These are phyloP conservation scores for Metallyticus violacea DNA, from an alignment of 2,888 invertebrate species.

Conservation along the genomic window DNA sequence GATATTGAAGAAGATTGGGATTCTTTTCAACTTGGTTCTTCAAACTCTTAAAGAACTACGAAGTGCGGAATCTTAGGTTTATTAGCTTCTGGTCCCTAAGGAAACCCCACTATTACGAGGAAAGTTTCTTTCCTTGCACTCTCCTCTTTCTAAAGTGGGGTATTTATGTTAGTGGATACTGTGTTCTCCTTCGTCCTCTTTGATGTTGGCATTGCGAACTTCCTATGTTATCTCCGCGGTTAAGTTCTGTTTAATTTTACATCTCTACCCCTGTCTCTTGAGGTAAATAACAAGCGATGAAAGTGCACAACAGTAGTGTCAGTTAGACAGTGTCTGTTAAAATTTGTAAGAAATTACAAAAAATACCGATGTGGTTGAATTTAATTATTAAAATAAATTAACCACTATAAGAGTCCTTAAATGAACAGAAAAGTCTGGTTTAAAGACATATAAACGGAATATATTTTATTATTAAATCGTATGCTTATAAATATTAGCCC, in stretches of 20 bases:
- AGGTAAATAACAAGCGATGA: too few relatives aligned
- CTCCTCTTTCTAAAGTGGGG: neutral
- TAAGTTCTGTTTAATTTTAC: neutral
- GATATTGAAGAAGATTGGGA: neutral
- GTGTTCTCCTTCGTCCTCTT: neutral
- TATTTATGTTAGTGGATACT: neutral
- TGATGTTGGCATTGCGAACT: neutral
- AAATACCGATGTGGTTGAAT: too few relatives aligned
- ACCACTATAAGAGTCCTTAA: too few relatives aligned
- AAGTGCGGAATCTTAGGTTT: neutral
- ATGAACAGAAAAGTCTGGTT: too few relatives aligned
- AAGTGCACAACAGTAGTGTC: too few relatives aligned
- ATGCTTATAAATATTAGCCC: too few relatives aligned
- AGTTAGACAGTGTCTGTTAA: too few relatives aligned
- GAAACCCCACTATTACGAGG: neutral
- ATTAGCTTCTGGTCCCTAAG: neutral
- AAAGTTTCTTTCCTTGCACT: neutral
- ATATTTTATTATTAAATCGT: too few relatives aligned
- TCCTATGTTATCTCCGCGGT: neutral
- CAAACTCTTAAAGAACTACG: neutral
- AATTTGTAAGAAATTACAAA: too few relatives aligned
- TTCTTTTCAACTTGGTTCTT: neutral
- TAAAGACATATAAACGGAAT: too few relatives aligned
- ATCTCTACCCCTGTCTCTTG: neutral
- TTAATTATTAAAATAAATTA: too few relatives aligned